These are phyloP conservation scores for Stegodyphus dumicola DNA, from an alignment of 1,140 invertebrate species.

Conservation along the genomic window DNA sequence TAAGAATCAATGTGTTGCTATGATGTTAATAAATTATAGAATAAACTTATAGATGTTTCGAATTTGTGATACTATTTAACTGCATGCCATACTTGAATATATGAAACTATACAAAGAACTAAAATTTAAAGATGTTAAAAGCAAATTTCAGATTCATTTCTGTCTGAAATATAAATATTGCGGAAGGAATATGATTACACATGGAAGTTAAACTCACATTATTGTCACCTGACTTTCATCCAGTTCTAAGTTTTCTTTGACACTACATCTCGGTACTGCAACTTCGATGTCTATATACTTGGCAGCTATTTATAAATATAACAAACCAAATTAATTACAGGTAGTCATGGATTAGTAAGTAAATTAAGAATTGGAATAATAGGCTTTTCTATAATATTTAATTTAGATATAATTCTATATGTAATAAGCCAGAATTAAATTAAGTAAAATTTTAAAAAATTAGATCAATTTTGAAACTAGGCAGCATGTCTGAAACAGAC, in stretches of 20 bases:
- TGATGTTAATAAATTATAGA: not conserved
- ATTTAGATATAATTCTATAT: no score
- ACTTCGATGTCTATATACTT: conserved; percentile 58
- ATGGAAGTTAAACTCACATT: conserved; percentile 20
- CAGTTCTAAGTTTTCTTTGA: conserved; percentile 37
- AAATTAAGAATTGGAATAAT: no score
- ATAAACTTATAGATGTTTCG: not conserved
- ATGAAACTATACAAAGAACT: not conserved
- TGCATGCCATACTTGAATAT: not conserved
- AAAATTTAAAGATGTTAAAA: not conserved
- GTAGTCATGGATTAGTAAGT: no score
- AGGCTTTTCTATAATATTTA: no score
- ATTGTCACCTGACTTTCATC: conserved; percentile 35
- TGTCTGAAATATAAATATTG: not conserved
- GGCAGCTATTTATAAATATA: conserved; percentile 13
- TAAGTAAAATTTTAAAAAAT: no score
- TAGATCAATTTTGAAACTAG: no score
- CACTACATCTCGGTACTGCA: conserved; percentile 47
- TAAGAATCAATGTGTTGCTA: no score
- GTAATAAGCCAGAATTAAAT: no score
- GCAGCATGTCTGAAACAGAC: no score
- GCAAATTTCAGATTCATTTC: not conserved
- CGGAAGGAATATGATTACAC: not conserved
- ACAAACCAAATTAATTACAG: no score
- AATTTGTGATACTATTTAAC: no score